Conservation (phyloP, 2,113 vertebrate species). For the Megaleporinus macrocephalus region DNA sequence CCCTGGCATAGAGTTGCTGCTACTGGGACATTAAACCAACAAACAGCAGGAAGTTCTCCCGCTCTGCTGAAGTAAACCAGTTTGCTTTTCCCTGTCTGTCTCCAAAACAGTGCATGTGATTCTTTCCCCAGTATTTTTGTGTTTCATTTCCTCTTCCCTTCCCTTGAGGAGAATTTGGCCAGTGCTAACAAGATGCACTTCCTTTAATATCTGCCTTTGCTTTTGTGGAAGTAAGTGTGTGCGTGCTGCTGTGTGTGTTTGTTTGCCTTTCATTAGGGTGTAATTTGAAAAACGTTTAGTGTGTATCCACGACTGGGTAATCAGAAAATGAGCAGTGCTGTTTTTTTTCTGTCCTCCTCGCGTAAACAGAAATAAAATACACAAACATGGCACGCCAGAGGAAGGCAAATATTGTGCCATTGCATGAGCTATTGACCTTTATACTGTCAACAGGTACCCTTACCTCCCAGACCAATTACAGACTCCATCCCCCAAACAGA, state of each 20-base stretch:
- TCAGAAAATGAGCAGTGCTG: slow-evolving; percentile 35
- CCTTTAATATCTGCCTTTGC: slow-evolving; percentile 49
- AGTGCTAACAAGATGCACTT: slow-evolving; percentile 50
- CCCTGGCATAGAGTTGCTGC: background rate
- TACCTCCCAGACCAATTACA: background rate
- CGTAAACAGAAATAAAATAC: slow-evolving; percentile 53
- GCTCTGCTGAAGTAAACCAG: slow-evolving; percentile 1
- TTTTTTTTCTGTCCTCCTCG: slow-evolving; percentile 46
- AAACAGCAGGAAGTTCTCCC: slow-evolving; percentile 3
- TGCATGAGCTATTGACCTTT: slow-evolving; percentile 2
- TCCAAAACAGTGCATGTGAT: slow-evolving; percentile 1
- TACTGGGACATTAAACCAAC: slow-evolving; percentile 3
- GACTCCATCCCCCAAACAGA: background rate
- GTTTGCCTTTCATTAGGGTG: slow-evolving; percentile 57
- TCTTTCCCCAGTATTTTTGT: background rate
- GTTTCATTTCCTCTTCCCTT: slow-evolving; percentile 58
- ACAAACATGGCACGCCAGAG: background rate
- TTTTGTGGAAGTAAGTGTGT: background rate
- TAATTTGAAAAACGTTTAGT: slow-evolving; percentile 61
- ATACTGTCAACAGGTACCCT: background rate
- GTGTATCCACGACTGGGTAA: slow-evolving; percentile 21
- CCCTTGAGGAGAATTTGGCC: slow-evolving; percentile 47
- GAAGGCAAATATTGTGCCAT: background rate
- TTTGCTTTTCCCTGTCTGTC: slow-evolving; percentile 17
- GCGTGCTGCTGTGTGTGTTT: slow-evolving; percentile 8